Conservation (phyloP, 2,113 vertebrate species). For the Onychorhynchus coronatus region DNA sequence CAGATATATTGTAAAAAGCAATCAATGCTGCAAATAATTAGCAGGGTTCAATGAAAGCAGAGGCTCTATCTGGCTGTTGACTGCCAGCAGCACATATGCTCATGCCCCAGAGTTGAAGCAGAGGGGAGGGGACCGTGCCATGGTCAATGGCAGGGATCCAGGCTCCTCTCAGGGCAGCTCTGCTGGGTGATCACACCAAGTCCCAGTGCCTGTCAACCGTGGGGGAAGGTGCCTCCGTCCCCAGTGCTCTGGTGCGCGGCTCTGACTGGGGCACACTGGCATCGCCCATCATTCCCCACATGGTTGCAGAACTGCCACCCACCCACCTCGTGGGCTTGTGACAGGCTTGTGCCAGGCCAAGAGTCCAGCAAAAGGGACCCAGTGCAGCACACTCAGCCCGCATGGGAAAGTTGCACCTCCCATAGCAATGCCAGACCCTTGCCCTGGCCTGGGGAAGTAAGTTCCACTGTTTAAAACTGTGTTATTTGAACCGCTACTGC, state of each 20-base stretch:
- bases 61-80: background rate
- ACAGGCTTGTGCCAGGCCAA: background rate
- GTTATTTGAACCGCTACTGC: background rate
- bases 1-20: background rate
- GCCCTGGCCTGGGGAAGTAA: background rate
- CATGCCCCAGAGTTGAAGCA: background rate
- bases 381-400: background rate
- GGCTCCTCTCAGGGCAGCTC: background rate
- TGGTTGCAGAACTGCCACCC: background rate
- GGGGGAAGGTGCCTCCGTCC: too few relatives aligned
- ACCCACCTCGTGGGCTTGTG: background rate
- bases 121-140: accelerated
- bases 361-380: background rate
- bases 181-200: background rate
- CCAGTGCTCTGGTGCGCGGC: accelerated
- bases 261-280: background rate
- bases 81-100: background rate
- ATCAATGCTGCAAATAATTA: slow-evolving; percentile 52
- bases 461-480: background rate
- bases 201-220: background rate
- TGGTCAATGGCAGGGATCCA: background rate
- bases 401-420: background rate
- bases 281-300: background rate
- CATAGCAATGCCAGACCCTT: too few relatives aligned
- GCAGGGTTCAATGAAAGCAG: background rate